phyloP scores from a whole-genome alignment of 2,797 vertebrate species.

The Mus spretus region DNA sequence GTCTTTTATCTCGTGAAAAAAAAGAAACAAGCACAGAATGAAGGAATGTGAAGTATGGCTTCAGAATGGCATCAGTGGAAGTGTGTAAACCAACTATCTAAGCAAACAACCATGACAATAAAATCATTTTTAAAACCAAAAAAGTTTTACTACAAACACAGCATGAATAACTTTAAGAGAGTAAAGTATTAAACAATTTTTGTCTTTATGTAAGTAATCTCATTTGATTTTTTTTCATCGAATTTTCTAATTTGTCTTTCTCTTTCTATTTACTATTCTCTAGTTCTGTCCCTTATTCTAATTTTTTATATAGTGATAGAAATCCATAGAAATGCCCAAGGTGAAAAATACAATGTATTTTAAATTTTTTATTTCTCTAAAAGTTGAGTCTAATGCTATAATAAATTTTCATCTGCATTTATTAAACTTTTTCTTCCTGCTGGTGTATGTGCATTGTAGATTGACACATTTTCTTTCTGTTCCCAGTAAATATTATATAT shows the following conservation, averaged over 20 bases:
- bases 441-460: background rate
- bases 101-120: background rate
- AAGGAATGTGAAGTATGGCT: background rate
- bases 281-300: background rate
- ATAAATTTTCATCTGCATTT: background rate
- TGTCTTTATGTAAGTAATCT: background rate
- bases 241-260: background rate
- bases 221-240: background rate
- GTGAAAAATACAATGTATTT: background rate
- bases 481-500: background rate
- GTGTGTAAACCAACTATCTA: background rate
- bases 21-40: constrained; percentile 1
- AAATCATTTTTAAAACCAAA: background rate
- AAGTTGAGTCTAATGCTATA: background rate
- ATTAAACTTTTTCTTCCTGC: background rate
- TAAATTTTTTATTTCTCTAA: background rate
- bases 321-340: background rate
- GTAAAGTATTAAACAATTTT: background rate
- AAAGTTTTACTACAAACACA: too few species aligned
- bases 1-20: background rate
- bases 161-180: background rate
- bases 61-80: background rate
- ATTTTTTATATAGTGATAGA: background rate
- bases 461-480: background rate
- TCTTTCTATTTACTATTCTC: background rate